Evolutionary conservation across 2,888 invertebrate genomes (phyloP).

Genomic region (Ornithoptera priamus): DNA sequence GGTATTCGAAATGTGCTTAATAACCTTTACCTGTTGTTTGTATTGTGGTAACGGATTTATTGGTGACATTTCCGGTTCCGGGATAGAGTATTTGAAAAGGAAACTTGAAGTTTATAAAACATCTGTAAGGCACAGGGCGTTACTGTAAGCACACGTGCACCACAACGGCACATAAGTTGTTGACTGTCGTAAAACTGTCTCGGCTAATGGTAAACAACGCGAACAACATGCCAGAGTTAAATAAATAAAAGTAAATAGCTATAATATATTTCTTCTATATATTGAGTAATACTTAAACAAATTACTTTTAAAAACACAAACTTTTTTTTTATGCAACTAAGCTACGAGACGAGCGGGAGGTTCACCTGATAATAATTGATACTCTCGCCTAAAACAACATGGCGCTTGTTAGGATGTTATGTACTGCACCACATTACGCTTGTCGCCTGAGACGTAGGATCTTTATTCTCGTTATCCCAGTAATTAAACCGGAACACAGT

Average conservation of each 20-base stretch:
- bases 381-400: no score
- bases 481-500: no score
- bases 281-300: no score
- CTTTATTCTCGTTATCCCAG: no score
- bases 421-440: no score
- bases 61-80: slow-evolving; percentile 19
- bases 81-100: slow-evolving; percentile 4
- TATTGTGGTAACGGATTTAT: slow-evolving; percentile 3
- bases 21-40: slow-evolving; percentile 6
- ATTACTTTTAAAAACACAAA: no score
- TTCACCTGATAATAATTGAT: no score
- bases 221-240: slow-evolving; percentile 9
- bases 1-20: not conserved
- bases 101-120: slow-evolving; percentile 19
- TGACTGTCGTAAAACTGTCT: slow-evolving; percentile 43
- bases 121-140: slow-evolving; percentile 13
- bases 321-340: no score
- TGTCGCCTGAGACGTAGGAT: no score
- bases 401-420: no score
- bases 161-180: slow-evolving; percentile 49
- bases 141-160: slow-evolving; percentile 46
- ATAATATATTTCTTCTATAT: no score
- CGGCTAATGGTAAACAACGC: slow-evolving; percentile 22
- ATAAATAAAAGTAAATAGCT: slow-evolving; percentile 2
- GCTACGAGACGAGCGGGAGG: no score